Base-by-base conservation (phyloP, 2,888 invertebrate species). In the Lycophotia porphyrea region DNA sequence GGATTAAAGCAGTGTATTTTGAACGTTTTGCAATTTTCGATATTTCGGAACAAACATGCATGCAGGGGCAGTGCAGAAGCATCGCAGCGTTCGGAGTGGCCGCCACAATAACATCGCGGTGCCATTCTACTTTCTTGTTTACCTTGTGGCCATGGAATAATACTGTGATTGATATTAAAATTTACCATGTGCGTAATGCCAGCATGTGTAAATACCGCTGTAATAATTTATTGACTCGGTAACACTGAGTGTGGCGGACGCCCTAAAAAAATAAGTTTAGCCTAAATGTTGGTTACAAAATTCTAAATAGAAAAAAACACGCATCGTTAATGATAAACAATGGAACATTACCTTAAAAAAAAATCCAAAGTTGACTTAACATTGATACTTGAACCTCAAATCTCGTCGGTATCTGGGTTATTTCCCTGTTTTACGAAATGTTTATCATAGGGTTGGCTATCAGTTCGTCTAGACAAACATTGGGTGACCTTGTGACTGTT, bases 21-120 rank as follows among this genome's bases (percentile, higher is more conserved):
- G 88, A 90, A 89, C 82, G 90, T 96, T 94, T 95, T 94, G 95
- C 93, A 95, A 95, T 95, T 92, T 93, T 91, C 88, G 90, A 92
- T 94, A 93, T 93, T 93, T 93, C 91, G 91, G 93, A 92, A 92
- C 91, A 90, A 91, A 92, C 87, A 91, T 92, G 87, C 90, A 90
- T 92, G 91, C 92, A 92, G 90, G 90, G 87, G 67, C 65, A 68
- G 81, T 89, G 87, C 90, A 92, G 90, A 90, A 91, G 88, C 90
- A 89, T 88, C 75, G 85, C 73, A 77, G 85, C 75, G 84, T 89
- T 88, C 74, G 85, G 71, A 76, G 84, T 71, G 84, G 82, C 84
- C 78, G 84, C 86, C 87, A 87, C 83, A 87, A 86, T 84, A 86
- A 84, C 80, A 82, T 74, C 79, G 84, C 79, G 90, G 87, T 90